Evolutionary conservation across 2,797 vertebrate species (phyloP).

Genomic region (Clarias pachynema): DNA sequence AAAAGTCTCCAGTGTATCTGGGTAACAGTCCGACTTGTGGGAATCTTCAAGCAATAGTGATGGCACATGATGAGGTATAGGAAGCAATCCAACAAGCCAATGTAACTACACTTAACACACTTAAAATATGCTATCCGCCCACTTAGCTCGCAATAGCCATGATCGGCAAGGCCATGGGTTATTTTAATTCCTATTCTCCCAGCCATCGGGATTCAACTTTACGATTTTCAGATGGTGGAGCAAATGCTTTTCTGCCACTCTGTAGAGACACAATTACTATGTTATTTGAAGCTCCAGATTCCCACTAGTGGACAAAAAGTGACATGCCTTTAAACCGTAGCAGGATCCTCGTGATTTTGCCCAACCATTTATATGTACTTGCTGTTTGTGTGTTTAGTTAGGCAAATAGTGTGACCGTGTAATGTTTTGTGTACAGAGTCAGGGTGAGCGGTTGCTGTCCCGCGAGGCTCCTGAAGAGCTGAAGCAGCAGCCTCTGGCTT

Average conservation of each 20-base stretch:
- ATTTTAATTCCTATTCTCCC: too few relatives aligned
- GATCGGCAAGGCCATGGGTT: too few relatives aligned
- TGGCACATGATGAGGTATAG: too few relatives aligned
- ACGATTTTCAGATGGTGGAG: too few relatives aligned
- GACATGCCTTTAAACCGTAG: not conserved
- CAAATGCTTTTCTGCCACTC: not conserved
- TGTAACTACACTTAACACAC: too few relatives aligned
- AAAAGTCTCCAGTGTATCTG: not conserved
- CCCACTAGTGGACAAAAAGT: not conserved
- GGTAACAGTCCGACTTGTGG: not conserved
- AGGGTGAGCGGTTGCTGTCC: slow-evolving; percentile 93
- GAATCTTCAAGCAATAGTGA: not conserved
- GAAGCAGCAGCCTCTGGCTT: slow-evolving; percentile 95
- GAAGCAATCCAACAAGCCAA: too few relatives aligned
- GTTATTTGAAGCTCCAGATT: not conserved
- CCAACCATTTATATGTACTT: slow-evolving; percentile 25
- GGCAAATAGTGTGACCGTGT: slow-evolving; percentile 27
- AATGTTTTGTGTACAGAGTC: slow-evolving; percentile 75
- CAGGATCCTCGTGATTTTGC: slow-evolving; percentile 7
- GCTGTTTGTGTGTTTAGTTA: slow-evolving; percentile 7
- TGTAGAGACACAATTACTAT: not conserved
- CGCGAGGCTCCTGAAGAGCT: slow-evolving; percentile 93
- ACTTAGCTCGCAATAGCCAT: too few relatives aligned
- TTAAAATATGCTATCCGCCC: too few relatives aligned
- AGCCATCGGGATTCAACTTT: too few relatives aligned